Evolutionary conservation across 2,888 invertebrate genomes (phyloP), one percentile per base, ranked within the genome.

Genomic region (Mythimna ferrago): DNA sequence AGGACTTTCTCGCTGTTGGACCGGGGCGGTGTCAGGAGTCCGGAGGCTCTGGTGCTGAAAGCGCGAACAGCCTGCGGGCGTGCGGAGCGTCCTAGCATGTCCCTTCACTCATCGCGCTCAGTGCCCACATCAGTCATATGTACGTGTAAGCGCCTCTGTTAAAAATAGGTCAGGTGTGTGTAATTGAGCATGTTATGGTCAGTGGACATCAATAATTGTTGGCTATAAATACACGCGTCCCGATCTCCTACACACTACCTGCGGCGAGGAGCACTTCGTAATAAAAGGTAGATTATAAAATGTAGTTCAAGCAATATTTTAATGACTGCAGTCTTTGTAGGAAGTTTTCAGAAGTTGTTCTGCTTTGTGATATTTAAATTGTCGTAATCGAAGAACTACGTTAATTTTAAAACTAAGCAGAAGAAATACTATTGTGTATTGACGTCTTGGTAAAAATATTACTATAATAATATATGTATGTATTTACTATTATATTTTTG

Each of bases 221-320:
- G 44, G 63, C 82, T 90, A 89, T 85, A 86, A 87, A 87, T 91
- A 89, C 76, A 51, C 68, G 78, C 32, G 41, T 96, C 89, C 94
- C 95, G 73, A 94, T 93, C 72, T 90, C 94, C 89, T 86, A 93
- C 93, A 48, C 92, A 26, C 94, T 70, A 93, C 93, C 61, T 67
- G 83, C 9, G 60, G 84, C 10, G n/a, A 56, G 44, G 32, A 32
- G 58, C 48, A 38, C 10, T 21, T 21, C 6, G 7, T 32, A 6
- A 10, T 38, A 6, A 21, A 38, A 60, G 21, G 26, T 66, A 54
- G n/a, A 41, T 44, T 26, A 26, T 44, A 62, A 16, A 57, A 19
- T 41, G 5, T 19, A 41, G 16, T 58, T 56, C 19, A 1, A 68
- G 41, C 21, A 44, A 35, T 70, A 21, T 61, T 26, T 38, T 2